Evolutionary conservation across 2,797 vertebrate genomes (phyloP).

Genomic region (Pagetopsis macropterus): DNA sequence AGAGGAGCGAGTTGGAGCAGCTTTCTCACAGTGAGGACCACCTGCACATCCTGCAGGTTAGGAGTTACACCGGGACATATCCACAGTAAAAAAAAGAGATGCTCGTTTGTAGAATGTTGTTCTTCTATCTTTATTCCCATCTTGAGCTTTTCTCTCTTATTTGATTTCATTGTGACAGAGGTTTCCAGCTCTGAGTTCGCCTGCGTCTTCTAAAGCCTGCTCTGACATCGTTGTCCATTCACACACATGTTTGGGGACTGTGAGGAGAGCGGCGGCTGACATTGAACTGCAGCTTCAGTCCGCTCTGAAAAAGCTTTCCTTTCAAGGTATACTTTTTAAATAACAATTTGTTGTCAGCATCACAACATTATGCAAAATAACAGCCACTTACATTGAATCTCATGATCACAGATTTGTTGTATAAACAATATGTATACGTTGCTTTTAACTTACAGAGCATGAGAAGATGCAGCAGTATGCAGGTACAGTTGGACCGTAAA

Average conservation of each 20-base stretch:
- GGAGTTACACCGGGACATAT: neutral
- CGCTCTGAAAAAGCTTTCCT: slow-evolving; percentile 56
- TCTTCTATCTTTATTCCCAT: neutral
- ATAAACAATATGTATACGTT: neutral
- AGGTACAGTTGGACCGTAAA: slow-evolving; percentile 62
- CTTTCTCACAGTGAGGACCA: slow-evolving; percentile 75
- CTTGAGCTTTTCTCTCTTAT: slow-evolving; percentile 7
- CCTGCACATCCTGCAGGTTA: slow-evolving; percentile 75
- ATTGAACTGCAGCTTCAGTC: slow-evolving; percentile 57
- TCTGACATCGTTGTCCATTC: slow-evolving; percentile 61
- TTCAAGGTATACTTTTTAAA: slow-evolving; percentile 57
- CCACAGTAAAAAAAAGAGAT: neutral
- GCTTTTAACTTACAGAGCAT: slow-evolving; percentile 65
- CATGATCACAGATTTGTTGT: neutral
- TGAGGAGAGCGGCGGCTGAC: slow-evolving; percentile 56
- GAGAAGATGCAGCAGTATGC: slow-evolving; percentile 69
- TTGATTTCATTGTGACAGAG: slow-evolving; percentile 52
- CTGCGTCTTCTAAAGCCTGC: slow-evolving; percentile 47
- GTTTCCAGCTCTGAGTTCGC: slow-evolving; percentile 60
- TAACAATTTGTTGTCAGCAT: neutral
- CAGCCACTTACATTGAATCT: neutral
- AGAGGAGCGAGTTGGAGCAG: slow-evolving; percentile 67
- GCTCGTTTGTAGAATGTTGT: neutral
- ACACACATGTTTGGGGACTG: slow-evolving; percentile 65
- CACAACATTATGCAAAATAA: neutral